Evolutionary conservation across 2,888 invertebrate species (phyloP), one percentile per base, ranked within the genome.

Genomic region (Amphipyra berbera): DNA sequence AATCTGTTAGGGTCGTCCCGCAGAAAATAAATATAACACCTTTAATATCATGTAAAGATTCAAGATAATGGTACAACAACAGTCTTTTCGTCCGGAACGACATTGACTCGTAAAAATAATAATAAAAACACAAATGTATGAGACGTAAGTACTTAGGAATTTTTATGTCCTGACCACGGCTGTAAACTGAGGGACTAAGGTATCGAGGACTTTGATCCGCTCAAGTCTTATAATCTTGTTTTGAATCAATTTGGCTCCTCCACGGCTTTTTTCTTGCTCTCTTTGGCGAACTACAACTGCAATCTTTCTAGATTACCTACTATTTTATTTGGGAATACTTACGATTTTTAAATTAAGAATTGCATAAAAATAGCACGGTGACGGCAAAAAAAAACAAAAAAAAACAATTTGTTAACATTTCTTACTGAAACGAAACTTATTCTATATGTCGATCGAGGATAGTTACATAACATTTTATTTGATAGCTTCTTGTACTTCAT

Each of bases 21-120:
- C 21, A 21, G 21, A 21, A 21, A 21, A 61, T 44, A 35, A 42
- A 54, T 54, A 52, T 46, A 66, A 61, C 45, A 48, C 56, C 37
- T 56, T 13, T 33, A 63, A 46, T 65, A 13, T 61, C 47, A 46
- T 54, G 41, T 38, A 40, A 47, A 54, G 21, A 57, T 13, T 47
- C 14, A 46, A 7, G 35, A 27, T 56, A 53, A 50, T 61, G 63
- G 37, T 57, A 47, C 47, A 69, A 73, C 76, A 79, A 74, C 77
- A 73, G 72, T 72, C 61, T 77, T 78, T 75, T 68, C 66, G 84
- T 78, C 83, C 87, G 79, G 63, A 78, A 78, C 78, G 84, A 83
- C 83, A 82, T 82, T 84, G 82, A 62, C 48, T 81, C 80, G 73
- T 82, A 68, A 81, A 78, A 75, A 75, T 50, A 60, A 53, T 57